Base-by-base conservation (phyloP, 2,888 invertebrate species). In the Yponomeuta cagnagella region DNA sequence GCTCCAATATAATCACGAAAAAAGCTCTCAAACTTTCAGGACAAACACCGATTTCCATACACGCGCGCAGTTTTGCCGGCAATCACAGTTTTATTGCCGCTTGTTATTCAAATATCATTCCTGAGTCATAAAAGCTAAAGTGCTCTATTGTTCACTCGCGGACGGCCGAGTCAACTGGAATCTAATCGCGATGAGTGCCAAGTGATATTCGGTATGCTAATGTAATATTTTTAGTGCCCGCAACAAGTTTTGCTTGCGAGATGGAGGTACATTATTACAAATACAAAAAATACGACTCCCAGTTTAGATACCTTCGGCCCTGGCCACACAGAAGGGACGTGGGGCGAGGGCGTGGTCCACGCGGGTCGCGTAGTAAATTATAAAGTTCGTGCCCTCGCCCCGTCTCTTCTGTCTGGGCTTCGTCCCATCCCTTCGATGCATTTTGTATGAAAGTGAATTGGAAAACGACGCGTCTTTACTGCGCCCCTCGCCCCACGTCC, bases 201-300 rank as follows among this genome's bases (percentile, higher is more conserved):
- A 72, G 73, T 68, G 74, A 73, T 74, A 74, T 74, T 75, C 52
- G 74, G 73, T 77, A 80, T 79, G 79, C 74, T 76, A 78, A 80
- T 80, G 79, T 75, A 78, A 79, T 80, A 78, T 78, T 76, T 76
- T 74, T 77, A 75, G 75, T 15, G 52, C 52, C 15, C 15, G 3
- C 52, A 58, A 15, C 15, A 12, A 58, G 12, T 12, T 58, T 58
- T 58, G 15, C 52, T 15, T 8, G 15, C 6, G 43, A 43, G 43
- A 43, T 8, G 43, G 43, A 43, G 43, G 43, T 43, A 43, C 5
- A 43, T 37, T 8, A 43, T 33, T 33, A 33, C 33, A 33, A 33
- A 33, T 4, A 33, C 23, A 23, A 23, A 23, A 23, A 23, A 23
- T 23, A 23, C 23, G 23, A 23, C 23, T 23, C 1, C 23, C 23